Percentiles rank a stretch among this genome's conserved stretches.
Evolutionary conservation across 2,797 vertebrate genomes (phyloP).

Genomic region (Dicrostonyx torquatus): DNA sequence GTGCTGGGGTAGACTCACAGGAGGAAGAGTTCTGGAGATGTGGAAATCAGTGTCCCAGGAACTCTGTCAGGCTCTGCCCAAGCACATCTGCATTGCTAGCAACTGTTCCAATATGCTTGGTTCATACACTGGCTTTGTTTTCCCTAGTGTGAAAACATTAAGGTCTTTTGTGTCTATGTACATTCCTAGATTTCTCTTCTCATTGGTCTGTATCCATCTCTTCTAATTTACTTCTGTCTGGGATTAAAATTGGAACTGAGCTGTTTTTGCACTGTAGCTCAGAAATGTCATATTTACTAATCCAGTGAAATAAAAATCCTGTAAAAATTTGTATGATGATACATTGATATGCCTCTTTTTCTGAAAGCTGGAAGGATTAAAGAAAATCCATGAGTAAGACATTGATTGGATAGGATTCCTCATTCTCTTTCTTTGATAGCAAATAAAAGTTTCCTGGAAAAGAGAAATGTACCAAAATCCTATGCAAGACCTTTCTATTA

Average conservation of each 20-base stretch:
- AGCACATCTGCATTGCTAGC: constrained; percentile 77
- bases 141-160: constrained; percentile 75
- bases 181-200: constrained; percentile 55
- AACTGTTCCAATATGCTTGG: constrained; percentile 71
- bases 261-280: constrained; percentile 41
- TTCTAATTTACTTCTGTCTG: constrained; percentile 50
- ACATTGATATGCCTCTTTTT: constrained; percentile 47
- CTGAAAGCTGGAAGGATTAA: constrained; percentile 51
- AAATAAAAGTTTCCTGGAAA: constrained; percentile 39
- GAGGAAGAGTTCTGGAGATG: not conserved
- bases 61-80: not conserved
- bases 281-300: constrained; percentile 52
- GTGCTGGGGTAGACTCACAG: not conserved
- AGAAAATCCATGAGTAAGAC: constrained; percentile 30
- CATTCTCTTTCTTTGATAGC: constrained; percentile 24
- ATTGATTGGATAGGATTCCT: constrained; percentile 41
- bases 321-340: constrained; percentile 49
- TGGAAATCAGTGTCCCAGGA: not conserved
- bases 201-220: constrained; percentile 62
- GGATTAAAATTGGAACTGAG: not conserved
- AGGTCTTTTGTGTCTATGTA: constrained; percentile 40
- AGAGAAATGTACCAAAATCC: constrained; percentile 10
- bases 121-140: constrained; percentile 78
- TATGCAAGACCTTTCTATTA: constrained; percentile 14
- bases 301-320: constrained; percentile 47